Evolutionary conservation across 2,797 vertebrate genomes (phyloP), one percentile per base, ranked within the genome.

Genomic region (Neosilurus hyrtlii): DNA sequence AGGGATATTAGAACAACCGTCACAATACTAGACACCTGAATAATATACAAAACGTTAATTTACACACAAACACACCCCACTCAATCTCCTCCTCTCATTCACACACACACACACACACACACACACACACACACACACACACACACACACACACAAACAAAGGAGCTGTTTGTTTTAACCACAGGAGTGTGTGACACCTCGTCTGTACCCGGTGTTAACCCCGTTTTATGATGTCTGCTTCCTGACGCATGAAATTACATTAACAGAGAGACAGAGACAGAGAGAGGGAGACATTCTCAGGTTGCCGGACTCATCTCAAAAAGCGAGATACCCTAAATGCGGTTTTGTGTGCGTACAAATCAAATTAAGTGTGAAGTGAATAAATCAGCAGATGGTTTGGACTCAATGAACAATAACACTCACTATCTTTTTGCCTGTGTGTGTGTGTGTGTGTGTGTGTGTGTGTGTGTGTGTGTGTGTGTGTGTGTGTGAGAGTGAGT

Each of bases 251-350:
- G 93, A 92, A 90, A 94, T 93, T 90, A 90, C 82, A 89, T 91
- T 91, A 90, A 92, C 90, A 91, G 92, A 90, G 80, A 93, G 92
- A 92, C 91, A 92, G 90, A 87, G 87, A 92, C 92, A 93, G 91
- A 91, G 91, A 92, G 90, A 92, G 91, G 91, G 92, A 92, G 94
- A 94, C 93, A 92, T 92, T 94, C 83, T 92, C 91, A 90, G 87
- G 90, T 92, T 90, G 57, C 80, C n/a, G 24, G 43, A 30, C 67
- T 82, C 70, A 63, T 85, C 90, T 89, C 89, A 52, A 52, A 78
- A 79, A 85, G 88, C 87, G 92, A 89, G 91, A 93, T 90, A 93
- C 90, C 59, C 37, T 63, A 37, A 65, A 79, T 65, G 76, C 16
- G 61, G 76, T 79, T 78, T 65, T 65, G 43, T 65, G 76, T 65